Evolutionary conservation across 2,113 vertebrate genomes (phyloP).

Genomic region (Toxotes chatareus): DNA sequence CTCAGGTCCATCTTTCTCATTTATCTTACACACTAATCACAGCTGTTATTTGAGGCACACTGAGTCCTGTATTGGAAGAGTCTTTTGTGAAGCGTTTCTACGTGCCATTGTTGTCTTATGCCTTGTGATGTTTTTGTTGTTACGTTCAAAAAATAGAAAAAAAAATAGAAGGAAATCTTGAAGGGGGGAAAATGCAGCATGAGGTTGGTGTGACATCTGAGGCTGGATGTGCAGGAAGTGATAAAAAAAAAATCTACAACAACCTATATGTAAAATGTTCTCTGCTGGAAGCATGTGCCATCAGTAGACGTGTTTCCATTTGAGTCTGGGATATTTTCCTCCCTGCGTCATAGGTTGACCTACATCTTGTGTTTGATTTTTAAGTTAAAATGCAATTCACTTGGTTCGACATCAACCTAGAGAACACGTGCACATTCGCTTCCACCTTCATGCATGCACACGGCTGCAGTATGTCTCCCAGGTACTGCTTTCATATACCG

Average conservation of each 20-base stretch:
- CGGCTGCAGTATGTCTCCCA: conserved; percentile 56
- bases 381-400: conserved; percentile 60
- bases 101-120: conserved; percentile 26
- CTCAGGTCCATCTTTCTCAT: conserved; percentile 47
- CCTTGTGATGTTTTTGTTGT: conserved; percentile 33
- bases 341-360: conserved; percentile 70
- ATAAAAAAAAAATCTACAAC: conserved; percentile 41
- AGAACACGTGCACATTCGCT: conserved; percentile 36
- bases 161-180: conserved; percentile 40
- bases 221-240: conserved; percentile 49
- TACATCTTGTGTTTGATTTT: conserved; percentile 74
- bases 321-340: conserved; percentile 63
- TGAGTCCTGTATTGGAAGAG: conserved; percentile 24
- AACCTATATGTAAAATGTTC: conserved; percentile 54
- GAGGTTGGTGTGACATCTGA: conserved; percentile 21
- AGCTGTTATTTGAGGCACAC: conserved; percentile 36
- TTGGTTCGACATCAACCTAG: conserved; percentile 42
- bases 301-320: conserved; percentile 55
- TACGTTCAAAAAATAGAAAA: conserved; percentile 25
- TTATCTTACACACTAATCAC: conserved; percentile 54
- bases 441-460: conserved; percentile 52
- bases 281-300: conserved; percentile 44
- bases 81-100: conserved; percentile 14
- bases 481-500: conserved; percentile 52
- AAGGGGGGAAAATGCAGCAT: neutral